These are phyloP conservation scores for Ameiurus melas DNA, from an alignment of 2,113 vertebrate species.

Conservation along the genomic window DNA sequence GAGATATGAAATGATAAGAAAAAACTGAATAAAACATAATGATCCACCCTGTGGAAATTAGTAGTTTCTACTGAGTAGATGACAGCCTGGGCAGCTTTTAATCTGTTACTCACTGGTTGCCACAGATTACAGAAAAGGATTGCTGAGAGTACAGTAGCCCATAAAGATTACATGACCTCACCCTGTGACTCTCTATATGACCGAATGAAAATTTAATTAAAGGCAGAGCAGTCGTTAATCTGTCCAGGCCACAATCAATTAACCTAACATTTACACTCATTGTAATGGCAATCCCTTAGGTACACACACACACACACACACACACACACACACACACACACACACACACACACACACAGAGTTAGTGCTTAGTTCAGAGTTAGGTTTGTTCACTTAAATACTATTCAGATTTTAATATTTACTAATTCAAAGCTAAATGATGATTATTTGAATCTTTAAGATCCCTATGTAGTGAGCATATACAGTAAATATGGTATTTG, in stretches of 20 bases:
- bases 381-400: constrained; percentile 29
- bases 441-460: not conserved
- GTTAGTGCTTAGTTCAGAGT: constrained; percentile 47
- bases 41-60: not conserved
- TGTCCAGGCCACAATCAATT: constrained; percentile 72
- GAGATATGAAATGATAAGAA: not conserved
- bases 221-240: constrained; percentile 71
- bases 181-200: constrained; percentile 45
- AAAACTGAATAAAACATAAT: no score
- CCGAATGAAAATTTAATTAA: constrained; percentile 73
- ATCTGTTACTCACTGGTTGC: constrained; percentile 29
- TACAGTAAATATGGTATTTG: not conserved
- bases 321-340: constrained; percentile 42
- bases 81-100: constrained; percentile 16
- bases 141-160: constrained; percentile 42
- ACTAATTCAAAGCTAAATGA: not conserved
- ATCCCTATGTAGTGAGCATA: not conserved
- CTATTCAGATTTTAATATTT: not conserved
- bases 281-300: constrained; percentile 65
- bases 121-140: constrained; percentile 29
- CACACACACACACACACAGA: constrained; percentile 55
- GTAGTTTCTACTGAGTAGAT: constrained; percentile 1
- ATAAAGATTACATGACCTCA: constrained; percentile 40
- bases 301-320: constrained; percentile 45
- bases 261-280: constrained; percentile 52